Conservation (phyloP, 2,888 invertebrate species). For the Drosophila neonasuta region DNA sequence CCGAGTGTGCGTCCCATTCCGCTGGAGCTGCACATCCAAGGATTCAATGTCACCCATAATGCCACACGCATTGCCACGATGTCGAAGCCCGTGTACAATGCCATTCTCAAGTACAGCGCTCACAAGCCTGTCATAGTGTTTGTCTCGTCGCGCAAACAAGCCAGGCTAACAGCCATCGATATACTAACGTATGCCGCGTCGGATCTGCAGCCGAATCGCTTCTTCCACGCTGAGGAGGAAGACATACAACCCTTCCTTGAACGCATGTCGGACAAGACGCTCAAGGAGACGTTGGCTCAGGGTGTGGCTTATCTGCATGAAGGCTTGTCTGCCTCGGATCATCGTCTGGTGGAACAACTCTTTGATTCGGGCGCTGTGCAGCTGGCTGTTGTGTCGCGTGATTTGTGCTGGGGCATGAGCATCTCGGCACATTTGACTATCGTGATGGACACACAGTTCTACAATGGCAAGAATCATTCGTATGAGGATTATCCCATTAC, state of each 20-base stretch:
- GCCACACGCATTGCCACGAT: constrained; percentile 97
- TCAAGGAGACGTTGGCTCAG: constrained; percentile 95
- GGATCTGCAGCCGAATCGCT: constrained; percentile 91
- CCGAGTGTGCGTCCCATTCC: constrained; percentile 98
- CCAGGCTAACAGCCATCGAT: constrained; percentile 97
- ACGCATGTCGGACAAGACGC: constrained; percentile 92
- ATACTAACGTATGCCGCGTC: constrained; percentile 96
- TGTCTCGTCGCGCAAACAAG: constrained; percentile 95
- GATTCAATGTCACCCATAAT: constrained; percentile 98
- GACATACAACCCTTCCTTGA: constrained; percentile 95
- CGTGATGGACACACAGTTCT: constrained; percentile 89
- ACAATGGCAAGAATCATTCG: constrained; percentile 90
- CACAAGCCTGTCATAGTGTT: constrained; percentile 94
- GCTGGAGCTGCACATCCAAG: constrained; percentile 96
- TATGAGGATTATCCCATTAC: constrained; percentile 99
- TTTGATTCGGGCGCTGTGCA: constrained; percentile 96
- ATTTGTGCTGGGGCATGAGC: constrained; percentile 95
- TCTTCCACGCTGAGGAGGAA: constrained; percentile 93
- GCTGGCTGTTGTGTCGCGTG: constrained; percentile 94
- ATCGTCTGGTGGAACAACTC: constrained; percentile 95
- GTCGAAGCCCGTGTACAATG: constrained; percentile 98
- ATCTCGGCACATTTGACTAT: constrained; percentile 96
- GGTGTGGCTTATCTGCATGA: constrained; percentile 99
- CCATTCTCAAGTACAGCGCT: constrained; percentile 92
- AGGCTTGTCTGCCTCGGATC: constrained; percentile 92